phyloP scores from a whole-genome alignment of 2,888 invertebrate genomes.

The Phortica okadai region DNA sequence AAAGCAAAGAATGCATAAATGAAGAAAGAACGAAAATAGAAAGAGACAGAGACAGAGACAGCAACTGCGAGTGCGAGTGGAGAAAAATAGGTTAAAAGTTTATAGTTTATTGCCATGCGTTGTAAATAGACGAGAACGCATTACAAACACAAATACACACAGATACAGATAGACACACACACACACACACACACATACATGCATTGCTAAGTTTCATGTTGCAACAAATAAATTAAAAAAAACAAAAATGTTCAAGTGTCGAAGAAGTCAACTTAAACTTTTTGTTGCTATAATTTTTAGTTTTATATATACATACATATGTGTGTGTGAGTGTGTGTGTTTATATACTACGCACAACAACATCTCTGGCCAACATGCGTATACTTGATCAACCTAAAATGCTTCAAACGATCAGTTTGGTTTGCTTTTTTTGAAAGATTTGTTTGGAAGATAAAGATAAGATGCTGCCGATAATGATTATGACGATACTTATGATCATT shows the following conservation, averaged over 20 bases:
- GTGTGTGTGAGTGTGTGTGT: background rate
- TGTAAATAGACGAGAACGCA: background rate
- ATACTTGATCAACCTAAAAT: too few relatives aligned
- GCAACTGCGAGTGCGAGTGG: background rate
- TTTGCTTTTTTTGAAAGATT: too few relatives aligned
- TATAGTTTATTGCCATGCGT: constrained; percentile 12
- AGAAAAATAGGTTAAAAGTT: constrained; percentile 16
- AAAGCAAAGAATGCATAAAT: background rate
- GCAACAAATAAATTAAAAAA: too few relatives aligned
- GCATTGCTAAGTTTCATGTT: background rate
- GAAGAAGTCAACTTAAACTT: too few relatives aligned
- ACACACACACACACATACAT: background rate
- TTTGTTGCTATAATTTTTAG: too few relatives aligned
- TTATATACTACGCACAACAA: background rate
- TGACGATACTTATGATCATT: background rate
- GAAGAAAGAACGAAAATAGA: background rate
- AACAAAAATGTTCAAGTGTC: too few relatives aligned
- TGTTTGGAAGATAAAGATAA: too few relatives aligned
- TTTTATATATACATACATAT: background rate
- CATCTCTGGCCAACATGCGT: too few relatives aligned
- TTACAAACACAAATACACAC: background rate
- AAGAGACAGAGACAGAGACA: background rate
- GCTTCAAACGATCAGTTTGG: too few relatives aligned
- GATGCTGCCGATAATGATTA: background rate
- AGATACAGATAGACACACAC: background rate